These are phyloP conservation scores for Crotalus horridus DNA, from an alignment of 2,113 vertebrate genomes.

Conservation along the genomic window DNA sequence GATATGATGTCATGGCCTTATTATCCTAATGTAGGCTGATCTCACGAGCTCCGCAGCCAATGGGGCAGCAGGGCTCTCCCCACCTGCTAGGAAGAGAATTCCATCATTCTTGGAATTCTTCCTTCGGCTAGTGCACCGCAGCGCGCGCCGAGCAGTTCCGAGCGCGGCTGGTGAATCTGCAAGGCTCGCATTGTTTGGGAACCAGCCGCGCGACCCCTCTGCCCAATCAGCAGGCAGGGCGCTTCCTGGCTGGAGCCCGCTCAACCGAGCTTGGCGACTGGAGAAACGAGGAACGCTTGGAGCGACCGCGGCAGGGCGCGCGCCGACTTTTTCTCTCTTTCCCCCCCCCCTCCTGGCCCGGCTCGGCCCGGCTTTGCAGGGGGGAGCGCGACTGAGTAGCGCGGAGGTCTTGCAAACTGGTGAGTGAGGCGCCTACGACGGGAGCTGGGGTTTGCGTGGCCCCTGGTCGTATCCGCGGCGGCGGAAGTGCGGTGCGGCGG, in stretches of 20 bases:
- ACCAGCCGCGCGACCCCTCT: not conserved
- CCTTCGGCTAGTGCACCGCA: constrained; percentile 45
- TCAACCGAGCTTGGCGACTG: constrained; percentile 8
- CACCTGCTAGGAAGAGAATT: constrained; percentile 89
- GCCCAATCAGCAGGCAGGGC: constrained; percentile 4
- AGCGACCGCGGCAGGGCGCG: constrained; percentile 4
- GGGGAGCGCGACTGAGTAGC: constrained; percentile 5
- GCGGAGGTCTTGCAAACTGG: constrained; percentile 7
- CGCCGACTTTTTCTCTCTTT: not conserved
- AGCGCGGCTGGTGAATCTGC: constrained; percentile 27
- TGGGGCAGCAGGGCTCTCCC: constrained; percentile 71
- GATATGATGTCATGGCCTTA: constrained; percentile 68
- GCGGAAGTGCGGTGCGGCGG: not conserved
- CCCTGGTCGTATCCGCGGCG: not conserved
- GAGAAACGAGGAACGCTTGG: constrained; percentile 1
- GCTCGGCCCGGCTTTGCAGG: not conserved
- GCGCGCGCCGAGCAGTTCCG: not conserved
- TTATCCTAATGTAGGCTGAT: constrained; percentile 81
- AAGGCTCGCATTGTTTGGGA: constrained; percentile 10
- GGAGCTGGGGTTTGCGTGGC: not conserved
- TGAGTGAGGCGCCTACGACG: not conserved
- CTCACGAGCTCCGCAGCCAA: constrained; percentile 72
- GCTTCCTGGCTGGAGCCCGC: constrained; percentile 17
- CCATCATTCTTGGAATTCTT: constrained; percentile 94
- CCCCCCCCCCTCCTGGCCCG: not conserved